A percentile compares a stretch with the other conserved stretches of the same genome.
Conservation (phyloP, 2,113 vertebrate genomes). For the Corythaixoides concolor region DNA sequence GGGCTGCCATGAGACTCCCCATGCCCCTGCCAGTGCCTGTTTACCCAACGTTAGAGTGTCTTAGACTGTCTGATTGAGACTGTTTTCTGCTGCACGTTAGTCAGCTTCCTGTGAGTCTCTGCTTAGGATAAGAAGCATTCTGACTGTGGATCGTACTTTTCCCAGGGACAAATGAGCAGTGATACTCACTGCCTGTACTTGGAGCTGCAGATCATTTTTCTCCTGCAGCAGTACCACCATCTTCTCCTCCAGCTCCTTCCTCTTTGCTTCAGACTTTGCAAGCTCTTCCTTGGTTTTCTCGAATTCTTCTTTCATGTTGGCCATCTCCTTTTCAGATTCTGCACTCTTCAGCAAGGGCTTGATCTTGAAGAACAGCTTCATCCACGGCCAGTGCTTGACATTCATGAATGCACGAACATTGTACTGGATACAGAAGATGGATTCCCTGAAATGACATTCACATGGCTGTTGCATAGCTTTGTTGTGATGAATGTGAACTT, state of each 20-base stretch:
- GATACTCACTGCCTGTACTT: conserved; percentile 82
- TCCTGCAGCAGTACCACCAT: conserved; percentile 66
- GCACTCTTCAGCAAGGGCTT: conserved; percentile 80
- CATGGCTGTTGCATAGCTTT: background rate
- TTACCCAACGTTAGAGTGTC: background rate
- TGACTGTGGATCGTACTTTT: background rate
- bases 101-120: background rate
- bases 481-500: background rate
- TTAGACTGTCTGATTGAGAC: background rate
- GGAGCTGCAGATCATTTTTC: conserved; percentile 87
- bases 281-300: conserved; percentile 87
- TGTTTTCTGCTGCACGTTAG: background rate
- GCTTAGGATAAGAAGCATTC: background rate
- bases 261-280: conserved; percentile 81
- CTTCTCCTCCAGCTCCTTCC: conserved; percentile 84
- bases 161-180: background rate
- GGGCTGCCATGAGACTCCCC: background rate
- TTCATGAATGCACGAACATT: conserved; percentile 88
- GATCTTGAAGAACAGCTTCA: conserved; percentile 79
- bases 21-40: background rate
- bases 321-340: conserved; percentile 85
- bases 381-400: too few relatives aligned
- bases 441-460: conserved; percentile 68
- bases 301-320: conserved; percentile 85
- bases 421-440: conserved; percentile 86